Base-by-base conservation (phyloP, 2,888 invertebrate species). In the Ecliptopera silaceata region DNA sequence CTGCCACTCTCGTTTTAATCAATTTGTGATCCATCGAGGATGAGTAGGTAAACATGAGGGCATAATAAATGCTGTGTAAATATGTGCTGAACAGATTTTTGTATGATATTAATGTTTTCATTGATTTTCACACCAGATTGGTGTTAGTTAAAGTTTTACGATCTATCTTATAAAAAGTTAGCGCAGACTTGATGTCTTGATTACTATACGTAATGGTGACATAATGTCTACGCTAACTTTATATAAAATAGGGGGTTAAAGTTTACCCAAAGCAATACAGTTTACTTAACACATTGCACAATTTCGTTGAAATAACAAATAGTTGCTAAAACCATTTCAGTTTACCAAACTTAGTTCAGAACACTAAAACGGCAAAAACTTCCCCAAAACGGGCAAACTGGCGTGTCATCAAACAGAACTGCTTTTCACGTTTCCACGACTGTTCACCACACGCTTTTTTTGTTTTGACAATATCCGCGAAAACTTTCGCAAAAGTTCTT, bases 391-490 rank as follows among this genome's bases (percentile, higher is more conserved):
- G 3, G 18, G 36, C 18, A 46, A 53, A 48, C 42, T 36, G 20
- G n/a, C 13, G 34, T 42, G 20, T 20, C 48, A 43, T 32, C 15
- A 51, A 56, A 48, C 43, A 52, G 48, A 52, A 52, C 52, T 57
- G 39, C 43, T 20, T 26, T 48, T 47, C 48, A 43, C 54, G 39
- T 26, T 26, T 26, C 10, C 26, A 26, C 26, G 15, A 38, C 42
- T 29, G 47, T 34, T 45, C 31, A 48, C 59, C 38, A 59, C 61
- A 52, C 58, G 46, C 56, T 52, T 63, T 48, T 63, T 68, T 64
- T 64, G 64, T 71, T 65, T 68, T 63, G 60, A 65, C 59, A 67
- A 63, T 68, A 66, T 66, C 55, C 55, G 52, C 54, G 42, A 50
- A 61, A 61, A 64, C 57, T 66, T 66, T 38, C 44, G 53, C 42